Conservation (phyloP, 2,113 vertebrate species). For the Pseudopodoces humilis region DNA sequence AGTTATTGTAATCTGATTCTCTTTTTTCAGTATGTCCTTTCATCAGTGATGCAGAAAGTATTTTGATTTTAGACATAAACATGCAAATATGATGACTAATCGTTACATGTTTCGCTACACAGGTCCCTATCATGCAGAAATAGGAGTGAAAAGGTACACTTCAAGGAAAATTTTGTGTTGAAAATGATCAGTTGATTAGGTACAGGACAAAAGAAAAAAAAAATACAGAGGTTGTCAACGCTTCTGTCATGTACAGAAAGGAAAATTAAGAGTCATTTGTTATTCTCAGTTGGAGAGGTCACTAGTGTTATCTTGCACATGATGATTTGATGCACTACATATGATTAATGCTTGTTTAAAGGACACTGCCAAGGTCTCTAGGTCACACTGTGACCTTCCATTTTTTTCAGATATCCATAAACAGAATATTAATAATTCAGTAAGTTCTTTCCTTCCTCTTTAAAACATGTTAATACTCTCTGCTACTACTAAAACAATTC, state of each 20-base stretch:
- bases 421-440: slow-evolving; percentile 37
- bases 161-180: neutral
- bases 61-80: neutral
- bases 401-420: slow-evolving; percentile 19
- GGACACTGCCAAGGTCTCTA: slow-evolving; percentile 58
- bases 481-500: neutral
- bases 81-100: neutral
- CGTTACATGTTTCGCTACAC: neutral
- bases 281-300: slow-evolving; percentile 54
- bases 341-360: slow-evolving; percentile 68
- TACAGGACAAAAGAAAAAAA: slow-evolving; percentile 44
- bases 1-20: neutral
- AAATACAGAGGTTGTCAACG: slow-evolving; percentile 43
- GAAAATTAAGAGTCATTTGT: slow-evolving; percentile 50
- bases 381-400: slow-evolving; percentile 41
- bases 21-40: neutral
- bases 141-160: neutral
- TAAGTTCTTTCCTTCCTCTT: neutral
- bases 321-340: slow-evolving; percentile 55
- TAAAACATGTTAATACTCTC: neutral
- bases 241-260: slow-evolving; percentile 52
- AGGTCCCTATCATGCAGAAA: neutral
- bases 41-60: neutral
- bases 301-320: slow-evolving; percentile 50
- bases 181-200: slow-evolving; percentile 25